A percentile compares a stretch with the other conserved stretches of the same genome.
phyloP scores from a whole-genome alignment of 2,888 invertebrate species.

The Patella ulyssiponensis region DNA sequence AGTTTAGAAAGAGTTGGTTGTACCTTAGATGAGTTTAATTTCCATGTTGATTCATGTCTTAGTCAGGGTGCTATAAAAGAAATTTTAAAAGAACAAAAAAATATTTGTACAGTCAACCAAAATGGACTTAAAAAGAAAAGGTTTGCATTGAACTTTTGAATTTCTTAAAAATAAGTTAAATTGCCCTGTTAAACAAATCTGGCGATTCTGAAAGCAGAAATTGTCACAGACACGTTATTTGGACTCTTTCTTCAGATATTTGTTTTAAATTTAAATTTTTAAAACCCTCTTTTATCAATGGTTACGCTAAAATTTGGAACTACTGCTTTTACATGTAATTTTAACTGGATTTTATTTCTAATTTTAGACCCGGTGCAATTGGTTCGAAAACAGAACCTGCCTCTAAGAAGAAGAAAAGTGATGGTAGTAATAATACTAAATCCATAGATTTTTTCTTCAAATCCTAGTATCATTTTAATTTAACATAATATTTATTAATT shows the following conservation, averaged over 20 bases:
- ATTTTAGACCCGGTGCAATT: neutral
- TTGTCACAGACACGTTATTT: too few species aligned
- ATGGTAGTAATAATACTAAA: slow-evolving; percentile 1
- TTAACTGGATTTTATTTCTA: neutral
- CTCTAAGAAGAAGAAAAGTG: slow-evolving; percentile 15
- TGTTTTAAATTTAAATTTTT: too few species aligned
- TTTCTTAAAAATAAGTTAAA: too few species aligned
- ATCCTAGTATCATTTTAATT: neutral
- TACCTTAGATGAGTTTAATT: slow-evolving; percentile 55
- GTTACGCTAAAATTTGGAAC: too few species aligned
- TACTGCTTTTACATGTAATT: too few species aligned
- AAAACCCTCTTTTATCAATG: too few species aligned
- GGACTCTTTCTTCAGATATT: too few species aligned
- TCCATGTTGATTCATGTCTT: slow-evolving; percentile 66
- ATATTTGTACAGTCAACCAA: neutral
- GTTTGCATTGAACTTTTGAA: neutral
- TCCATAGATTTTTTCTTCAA: slow-evolving; percentile 21
- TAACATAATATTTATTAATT: neutral
- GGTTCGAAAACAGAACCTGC: neutral
- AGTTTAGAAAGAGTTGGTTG: slow-evolving; percentile 48
- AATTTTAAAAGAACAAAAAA: slow-evolving; percentile 53
- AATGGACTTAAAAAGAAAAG: neutral
- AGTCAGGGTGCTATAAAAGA: slow-evolving; percentile 57
- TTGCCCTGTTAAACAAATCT: neutral
- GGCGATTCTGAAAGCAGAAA: neutral